Conservation (phyloP, 2,797 vertebrate species). For the Borostomias antarcticus region DNA sequence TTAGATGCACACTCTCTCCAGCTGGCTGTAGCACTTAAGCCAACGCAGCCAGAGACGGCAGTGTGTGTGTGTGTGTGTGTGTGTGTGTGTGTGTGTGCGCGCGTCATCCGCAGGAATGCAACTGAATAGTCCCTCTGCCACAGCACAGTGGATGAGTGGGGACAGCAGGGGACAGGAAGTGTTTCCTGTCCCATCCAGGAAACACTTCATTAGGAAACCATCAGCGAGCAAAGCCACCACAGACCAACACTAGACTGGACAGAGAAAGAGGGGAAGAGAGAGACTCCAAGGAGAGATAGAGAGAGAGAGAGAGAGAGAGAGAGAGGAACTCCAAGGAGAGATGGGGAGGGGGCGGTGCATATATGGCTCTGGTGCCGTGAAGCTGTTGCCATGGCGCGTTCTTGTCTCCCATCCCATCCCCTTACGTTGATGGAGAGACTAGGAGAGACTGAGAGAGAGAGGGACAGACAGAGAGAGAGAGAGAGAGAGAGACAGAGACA, state of each 20-base stretch:
- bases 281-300: not conserved
- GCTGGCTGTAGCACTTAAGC: slow-evolving; percentile 40
- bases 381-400: no score
- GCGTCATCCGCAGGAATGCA: not conserved
- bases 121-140: not conserved
- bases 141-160: not conserved
- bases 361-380: no score
- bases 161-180: not conserved
- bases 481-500: not conserved
- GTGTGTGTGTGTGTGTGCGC: not conserved
- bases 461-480: no score
- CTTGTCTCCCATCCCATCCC: no score
- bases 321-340: not conserved
- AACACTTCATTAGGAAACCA: not conserved
- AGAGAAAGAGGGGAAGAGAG: not conserved
- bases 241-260: not conserved
- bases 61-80: not conserved
- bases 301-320: slow-evolving; percentile 1
- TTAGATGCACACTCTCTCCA: slow-evolving; percentile 51
- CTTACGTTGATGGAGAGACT: no score
- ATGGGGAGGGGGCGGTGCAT: no score
- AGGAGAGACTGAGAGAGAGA: not conserved
- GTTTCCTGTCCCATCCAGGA: not conserved
- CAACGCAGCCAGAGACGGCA: no score
- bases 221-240: not conserved